A percentile compares a stretch with the other conserved stretches of the same genome.
Evolutionary conservation across 2,888 invertebrate species (phyloP).

Genomic region (Chorisops tibialis): DNA sequence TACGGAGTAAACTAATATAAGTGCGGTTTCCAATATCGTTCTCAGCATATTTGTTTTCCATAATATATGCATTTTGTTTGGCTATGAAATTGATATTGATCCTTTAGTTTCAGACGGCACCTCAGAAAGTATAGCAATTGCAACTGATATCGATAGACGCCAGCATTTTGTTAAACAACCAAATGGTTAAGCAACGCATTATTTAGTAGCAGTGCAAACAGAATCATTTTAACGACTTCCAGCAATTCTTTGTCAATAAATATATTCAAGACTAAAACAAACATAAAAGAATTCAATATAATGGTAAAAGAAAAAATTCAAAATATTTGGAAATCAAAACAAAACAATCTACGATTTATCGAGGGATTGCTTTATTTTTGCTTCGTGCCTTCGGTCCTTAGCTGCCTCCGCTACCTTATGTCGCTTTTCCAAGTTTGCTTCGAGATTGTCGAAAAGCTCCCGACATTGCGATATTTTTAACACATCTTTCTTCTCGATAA

Average conservation of each 20-base stretch:
- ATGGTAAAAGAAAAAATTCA: too few species aligned
- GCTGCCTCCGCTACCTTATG: too few species aligned
- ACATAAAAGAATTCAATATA: too few species aligned
- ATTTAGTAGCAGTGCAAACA: neutral
- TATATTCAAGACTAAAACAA: too few species aligned
- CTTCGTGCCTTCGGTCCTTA: neutral
- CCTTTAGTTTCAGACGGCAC: neutral
- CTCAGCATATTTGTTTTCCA: neutral
- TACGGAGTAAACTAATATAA: too few species aligned
- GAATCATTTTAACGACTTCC: neutral
- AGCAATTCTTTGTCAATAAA: too few species aligned
- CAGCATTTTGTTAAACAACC: neutral
- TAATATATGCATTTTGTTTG: neutral
- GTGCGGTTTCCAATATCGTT: neutral
- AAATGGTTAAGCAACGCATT: neutral
- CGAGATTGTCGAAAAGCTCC: too few species aligned
- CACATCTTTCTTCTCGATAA: too few species aligned
- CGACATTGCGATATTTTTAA: too few species aligned
- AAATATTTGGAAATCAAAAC: neutral
- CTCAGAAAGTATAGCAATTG: neutral
- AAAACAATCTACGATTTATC: neutral
- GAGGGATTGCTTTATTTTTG: neutral
- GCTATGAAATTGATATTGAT: neutral
- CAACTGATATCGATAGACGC: neutral
- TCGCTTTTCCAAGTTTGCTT: too few species aligned